phyloP scores from a whole-genome alignment of 1,140 invertebrate genomes.

The Drosophila repletoides region DNA sequence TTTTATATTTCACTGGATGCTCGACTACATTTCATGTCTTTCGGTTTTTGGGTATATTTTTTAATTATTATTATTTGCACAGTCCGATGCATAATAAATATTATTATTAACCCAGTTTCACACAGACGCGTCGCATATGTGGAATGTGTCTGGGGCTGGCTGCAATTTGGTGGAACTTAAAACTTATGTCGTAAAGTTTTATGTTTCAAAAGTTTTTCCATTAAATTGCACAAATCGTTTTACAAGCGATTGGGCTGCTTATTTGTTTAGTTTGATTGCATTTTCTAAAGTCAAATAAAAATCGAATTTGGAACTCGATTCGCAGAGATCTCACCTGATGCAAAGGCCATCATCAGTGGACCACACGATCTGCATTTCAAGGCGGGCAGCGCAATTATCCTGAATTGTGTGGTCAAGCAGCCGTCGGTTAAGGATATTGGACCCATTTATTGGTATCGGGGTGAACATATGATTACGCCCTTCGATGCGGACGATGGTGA shows the following conservation, averaged over 20 bases:
- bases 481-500: slow-evolving; percentile 76
- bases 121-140: slow-evolving; percentile 1
- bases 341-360: slow-evolving; percentile 90
- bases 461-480: slow-evolving; percentile 81
- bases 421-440: slow-evolving; percentile 90
- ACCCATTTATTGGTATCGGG: slow-evolving; percentile 92
- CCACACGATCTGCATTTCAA: slow-evolving; percentile 92
- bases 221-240: slow-evolving; percentile 43
- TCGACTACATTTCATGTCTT: neutral
- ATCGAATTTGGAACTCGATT: too few species aligned
- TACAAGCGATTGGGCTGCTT: slow-evolving; percentile 43
- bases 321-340: slow-evolving; percentile 85
- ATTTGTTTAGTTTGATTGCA: slow-evolving; percentile 43
- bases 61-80: slow-evolving; percentile 75
- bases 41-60: slow-evolving; percentile 55
- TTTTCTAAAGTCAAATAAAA: too few species aligned
- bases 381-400: slow-evolving; percentile 90
- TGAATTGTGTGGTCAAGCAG: slow-evolving; percentile 92
- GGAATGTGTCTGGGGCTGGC: slow-evolving; percentile 16
- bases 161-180: slow-evolving; percentile 55
- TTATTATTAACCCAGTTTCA: slow-evolving; percentile 73
- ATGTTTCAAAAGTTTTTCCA: slow-evolving; percentile 51
- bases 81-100: slow-evolving; percentile 75
- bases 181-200: slow-evolving; percentile 61
- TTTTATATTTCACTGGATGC: slow-evolving; percentile 8